A percentile compares a stretch with the other conserved stretches of the same genome.
These are phyloP conservation scores for Nanger granti DNA, from an alignment of 2,113 vertebrate genomes.

Conservation along the genomic window DNA sequence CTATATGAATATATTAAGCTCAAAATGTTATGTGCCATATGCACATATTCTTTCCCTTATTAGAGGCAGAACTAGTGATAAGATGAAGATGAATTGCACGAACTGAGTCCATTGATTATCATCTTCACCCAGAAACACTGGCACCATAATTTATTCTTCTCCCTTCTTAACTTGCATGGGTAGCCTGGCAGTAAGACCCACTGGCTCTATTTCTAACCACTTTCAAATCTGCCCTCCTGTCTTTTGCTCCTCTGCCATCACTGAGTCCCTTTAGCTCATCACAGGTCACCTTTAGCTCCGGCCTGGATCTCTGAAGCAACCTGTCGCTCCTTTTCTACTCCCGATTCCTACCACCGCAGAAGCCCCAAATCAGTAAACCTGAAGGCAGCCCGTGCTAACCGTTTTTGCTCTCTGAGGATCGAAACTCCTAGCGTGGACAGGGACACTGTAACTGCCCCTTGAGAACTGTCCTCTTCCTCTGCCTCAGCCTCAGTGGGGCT, in stretches of 20 bases:
- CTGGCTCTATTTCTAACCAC: background rate
- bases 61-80: background rate
- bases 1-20: constrained; percentile 42
- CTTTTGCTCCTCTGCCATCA: no score
- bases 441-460: accelerated
- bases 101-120: background rate
- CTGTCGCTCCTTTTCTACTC: accelerated
- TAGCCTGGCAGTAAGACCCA: accelerated
- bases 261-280: no score
- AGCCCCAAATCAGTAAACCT: accelerated
- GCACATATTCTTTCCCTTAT: background rate
- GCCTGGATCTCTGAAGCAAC: background rate
- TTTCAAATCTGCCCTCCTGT: accelerated
- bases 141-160: accelerated
- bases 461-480: accelerated
- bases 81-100: background rate
- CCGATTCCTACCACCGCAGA: accelerated
- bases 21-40: background rate
- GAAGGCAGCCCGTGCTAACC: accelerated
- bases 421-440: background rate
- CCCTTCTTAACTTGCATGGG: accelerated
- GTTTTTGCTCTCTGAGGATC: background rate
- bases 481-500: background rate
- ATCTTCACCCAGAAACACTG: background rate
- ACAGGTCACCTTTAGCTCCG: background rate